phyloP scores from a whole-genome alignment of 2,113 vertebrate genomes.

The Malurus cyaneus region DNA sequence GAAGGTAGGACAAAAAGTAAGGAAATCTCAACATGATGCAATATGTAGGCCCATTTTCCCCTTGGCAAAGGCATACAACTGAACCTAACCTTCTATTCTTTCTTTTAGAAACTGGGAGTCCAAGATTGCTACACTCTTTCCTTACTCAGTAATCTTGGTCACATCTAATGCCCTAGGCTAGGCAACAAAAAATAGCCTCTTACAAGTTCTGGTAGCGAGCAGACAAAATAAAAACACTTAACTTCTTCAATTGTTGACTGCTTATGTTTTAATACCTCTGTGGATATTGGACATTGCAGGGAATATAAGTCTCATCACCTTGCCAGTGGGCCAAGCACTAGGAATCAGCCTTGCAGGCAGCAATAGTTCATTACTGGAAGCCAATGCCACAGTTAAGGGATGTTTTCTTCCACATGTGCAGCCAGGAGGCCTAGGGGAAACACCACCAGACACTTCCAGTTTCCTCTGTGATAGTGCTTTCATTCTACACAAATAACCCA shows the following conservation, averaged over 20 bases:
- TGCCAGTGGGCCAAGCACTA: background rate
- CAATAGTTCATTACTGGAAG: background rate
- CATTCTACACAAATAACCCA: background rate
- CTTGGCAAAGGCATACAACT: background rate
- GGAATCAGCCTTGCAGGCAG: background rate
- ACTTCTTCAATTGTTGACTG: background rate
- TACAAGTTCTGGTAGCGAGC: background rate
- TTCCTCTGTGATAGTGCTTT: background rate
- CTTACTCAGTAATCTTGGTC: background rate
- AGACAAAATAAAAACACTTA: background rate
- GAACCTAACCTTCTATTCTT: background rate
- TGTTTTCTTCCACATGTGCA: background rate
- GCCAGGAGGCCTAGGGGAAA: background rate
- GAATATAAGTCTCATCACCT: background rate
- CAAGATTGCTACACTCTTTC: background rate
- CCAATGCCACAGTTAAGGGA: background rate
- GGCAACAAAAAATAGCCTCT: background rate
- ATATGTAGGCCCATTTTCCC: background rate
- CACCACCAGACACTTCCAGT: background rate
- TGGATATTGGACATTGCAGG: too few species aligned
- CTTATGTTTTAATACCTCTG: background rate
- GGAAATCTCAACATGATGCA: background rate
- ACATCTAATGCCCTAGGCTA: background rate
- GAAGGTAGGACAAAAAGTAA: background rate
- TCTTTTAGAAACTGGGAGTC: background rate